phyloP scores from a whole-genome alignment of 64 coral and sea anemone species.

The Montipora capricornis region DNA sequence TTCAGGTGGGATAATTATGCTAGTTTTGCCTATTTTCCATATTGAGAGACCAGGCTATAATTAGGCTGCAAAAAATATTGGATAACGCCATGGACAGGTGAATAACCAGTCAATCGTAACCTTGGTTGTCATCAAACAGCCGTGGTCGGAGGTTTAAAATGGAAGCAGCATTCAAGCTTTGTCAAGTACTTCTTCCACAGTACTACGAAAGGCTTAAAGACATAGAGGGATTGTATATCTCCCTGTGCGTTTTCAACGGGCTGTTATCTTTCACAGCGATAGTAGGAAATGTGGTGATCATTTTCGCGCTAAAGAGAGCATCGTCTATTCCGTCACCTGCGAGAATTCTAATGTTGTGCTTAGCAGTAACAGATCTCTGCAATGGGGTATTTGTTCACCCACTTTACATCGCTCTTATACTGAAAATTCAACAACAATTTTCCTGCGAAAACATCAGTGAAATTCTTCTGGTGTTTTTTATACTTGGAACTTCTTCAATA shows the following conservation, averaged over 20 bases:
- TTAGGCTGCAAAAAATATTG: too few species aligned
- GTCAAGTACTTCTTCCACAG: background rate
- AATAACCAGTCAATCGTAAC: too few species aligned
- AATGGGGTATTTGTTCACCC: background rate
- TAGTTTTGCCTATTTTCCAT: too few species aligned
- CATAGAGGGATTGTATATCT: background rate
- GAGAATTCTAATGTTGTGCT: background rate
- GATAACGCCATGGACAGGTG: too few species aligned
- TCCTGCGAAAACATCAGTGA: background rate
- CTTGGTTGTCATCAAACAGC: too few species aligned
- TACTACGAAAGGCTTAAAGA: background rate
- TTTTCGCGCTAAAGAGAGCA: slow-evolving; percentile 12
- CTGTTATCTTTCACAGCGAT: slow-evolving; percentile 5
- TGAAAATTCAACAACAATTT: background rate
- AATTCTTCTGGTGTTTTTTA: background rate
- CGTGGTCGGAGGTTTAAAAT: background rate
- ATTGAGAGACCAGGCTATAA: too few species aligned
- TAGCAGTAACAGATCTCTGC: background rate
- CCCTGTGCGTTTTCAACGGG: background rate
- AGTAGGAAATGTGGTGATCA: slow-evolving; percentile 6
- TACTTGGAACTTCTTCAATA: background rate
- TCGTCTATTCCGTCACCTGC: background rate
- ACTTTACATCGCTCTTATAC: slow-evolving; percentile 23
- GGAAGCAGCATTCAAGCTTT: slow-evolving; percentile 1
- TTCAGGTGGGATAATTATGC: too few species aligned